A percentile compares a stretch with the other conserved stretches of the same genome.
Evolutionary conservation across 1,140 invertebrate species (phyloP).

Genomic region (Dendrolimus kikuchii): DNA sequence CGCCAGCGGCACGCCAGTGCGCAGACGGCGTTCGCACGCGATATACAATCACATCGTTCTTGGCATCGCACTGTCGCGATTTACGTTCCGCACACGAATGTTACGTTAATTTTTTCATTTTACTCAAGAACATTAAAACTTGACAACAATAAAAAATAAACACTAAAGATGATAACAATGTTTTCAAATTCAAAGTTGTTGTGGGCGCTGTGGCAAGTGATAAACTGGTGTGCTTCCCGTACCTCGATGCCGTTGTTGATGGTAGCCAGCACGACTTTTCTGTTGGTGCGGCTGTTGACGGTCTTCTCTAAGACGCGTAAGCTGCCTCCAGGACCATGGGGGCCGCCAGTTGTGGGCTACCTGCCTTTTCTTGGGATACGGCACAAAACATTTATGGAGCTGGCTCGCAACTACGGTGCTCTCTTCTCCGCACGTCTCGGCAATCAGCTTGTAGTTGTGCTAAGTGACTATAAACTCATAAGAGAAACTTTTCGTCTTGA

Average conservation of each 20-base stretch:
- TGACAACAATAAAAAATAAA: slow-evolving; percentile 20
- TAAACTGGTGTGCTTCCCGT: slow-evolving; percentile 47
- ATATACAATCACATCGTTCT: slow-evolving; percentile 49
- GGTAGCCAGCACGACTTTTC: slow-evolving; percentile 53
- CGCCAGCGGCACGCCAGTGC: slow-evolving; percentile 59
- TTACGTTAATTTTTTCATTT: slow-evolving; percentile 36
- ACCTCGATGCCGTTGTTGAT: slow-evolving; percentile 67
- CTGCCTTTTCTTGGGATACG: slow-evolving; percentile 84
- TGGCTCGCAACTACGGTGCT: slow-evolving; percentile 84
- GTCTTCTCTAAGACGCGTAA: slow-evolving; percentile 71
- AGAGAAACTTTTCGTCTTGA: slow-evolving; percentile 87
- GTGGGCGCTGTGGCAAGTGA: slow-evolving; percentile 53
- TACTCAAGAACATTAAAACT: slow-evolving; percentile 20
- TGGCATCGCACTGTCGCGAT: slow-evolving; percentile 37
- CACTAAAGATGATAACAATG: slow-evolving; percentile 48
- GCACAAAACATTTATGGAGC: slow-evolving; percentile 83
- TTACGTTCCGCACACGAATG: slow-evolving; percentile 47
- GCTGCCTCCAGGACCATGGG: slow-evolving; percentile 89
- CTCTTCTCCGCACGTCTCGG: slow-evolving; percentile 88
- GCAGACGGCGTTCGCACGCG: slow-evolving; percentile 57
- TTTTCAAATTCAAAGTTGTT: slow-evolving; percentile 53
- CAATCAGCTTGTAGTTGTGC: slow-evolving; percentile 85
- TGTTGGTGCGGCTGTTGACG: slow-evolving; percentile 73
- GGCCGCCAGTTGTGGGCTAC: slow-evolving; percentile 86
- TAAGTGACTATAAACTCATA: slow-evolving; percentile 89